phyloP scores from a whole-genome alignment of 92 coral and sea anemone genomes.

The Parazoanthus swiftii region DNA sequence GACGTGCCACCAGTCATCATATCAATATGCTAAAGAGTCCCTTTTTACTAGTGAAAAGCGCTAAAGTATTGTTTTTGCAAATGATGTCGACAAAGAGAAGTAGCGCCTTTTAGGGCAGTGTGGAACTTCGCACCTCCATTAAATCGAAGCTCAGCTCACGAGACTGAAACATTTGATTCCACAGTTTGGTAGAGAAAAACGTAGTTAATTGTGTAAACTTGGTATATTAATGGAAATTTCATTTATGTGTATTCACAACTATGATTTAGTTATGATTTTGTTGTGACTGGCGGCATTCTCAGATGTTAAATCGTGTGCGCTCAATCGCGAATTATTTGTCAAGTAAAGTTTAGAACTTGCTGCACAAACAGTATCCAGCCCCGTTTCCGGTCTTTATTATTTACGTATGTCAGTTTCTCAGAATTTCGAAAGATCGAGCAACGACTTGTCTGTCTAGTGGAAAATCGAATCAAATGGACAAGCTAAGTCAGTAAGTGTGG shows the following conservation, averaged over 20 bases:
- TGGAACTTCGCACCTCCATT: background rate
- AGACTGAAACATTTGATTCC: background rate
- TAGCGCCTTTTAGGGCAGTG: background rate
- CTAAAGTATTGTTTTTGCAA: slow-evolving; percentile 18
- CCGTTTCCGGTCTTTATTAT: background rate
- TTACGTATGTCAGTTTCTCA: background rate
- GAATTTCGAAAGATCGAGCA: slow-evolving; percentile 3
- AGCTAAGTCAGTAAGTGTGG: background rate
- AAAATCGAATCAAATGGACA: background rate
- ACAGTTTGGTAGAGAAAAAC: background rate
- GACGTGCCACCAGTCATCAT: background rate
- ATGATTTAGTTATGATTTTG: background rate
- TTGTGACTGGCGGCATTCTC: slow-evolving; percentile 16
- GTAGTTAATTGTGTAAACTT: background rate
- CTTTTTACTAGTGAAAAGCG: slow-evolving; percentile 14
- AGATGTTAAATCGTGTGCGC: slow-evolving; percentile 1
- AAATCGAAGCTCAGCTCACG: background rate
- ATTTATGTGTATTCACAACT: background rate
- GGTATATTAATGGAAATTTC: background rate
- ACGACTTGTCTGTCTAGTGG: background rate
- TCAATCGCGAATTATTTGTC: slow-evolving; percentile 6
- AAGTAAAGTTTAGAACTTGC: background rate
- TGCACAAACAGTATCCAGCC: background rate
- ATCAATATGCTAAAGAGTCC: slow-evolving; percentile 9
- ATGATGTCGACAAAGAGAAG: background rate